Evolutionary conservation across 2,113 vertebrate genomes (phyloP).

Genomic region (Uria lomvia): DNA sequence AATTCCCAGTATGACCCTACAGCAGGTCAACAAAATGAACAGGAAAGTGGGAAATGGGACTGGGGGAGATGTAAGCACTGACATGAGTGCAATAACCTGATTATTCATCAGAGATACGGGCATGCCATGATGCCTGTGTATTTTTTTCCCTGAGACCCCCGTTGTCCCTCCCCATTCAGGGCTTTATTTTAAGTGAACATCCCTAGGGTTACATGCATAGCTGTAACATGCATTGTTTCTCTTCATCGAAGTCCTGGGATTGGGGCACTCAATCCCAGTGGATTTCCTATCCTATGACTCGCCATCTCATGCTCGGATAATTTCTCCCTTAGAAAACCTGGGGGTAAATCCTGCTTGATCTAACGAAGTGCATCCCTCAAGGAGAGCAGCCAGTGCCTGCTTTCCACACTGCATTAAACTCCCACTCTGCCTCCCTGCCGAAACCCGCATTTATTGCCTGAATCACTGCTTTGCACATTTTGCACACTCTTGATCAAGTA

Average conservation of each 20-base stretch:
- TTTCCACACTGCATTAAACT: background rate
- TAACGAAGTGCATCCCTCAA: accelerated
- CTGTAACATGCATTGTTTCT: too few species aligned
- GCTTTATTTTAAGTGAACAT: background rate
- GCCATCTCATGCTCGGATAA: accelerated
- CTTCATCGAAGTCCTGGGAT: background rate
- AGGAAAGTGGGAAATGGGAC: background rate
- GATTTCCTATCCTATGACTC: background rate
- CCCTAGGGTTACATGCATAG: accelerated
- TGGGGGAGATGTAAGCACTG: background rate
- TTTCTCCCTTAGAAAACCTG: background rate
- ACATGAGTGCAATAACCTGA: background rate
- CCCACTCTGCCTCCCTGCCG: background rate
- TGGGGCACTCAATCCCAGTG: background rate
- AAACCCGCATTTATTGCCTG: background rate
- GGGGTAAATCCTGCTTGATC: background rate
- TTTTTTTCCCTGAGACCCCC: background rate
- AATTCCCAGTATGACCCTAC: background rate
- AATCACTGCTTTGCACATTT: background rate
- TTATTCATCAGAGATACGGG: background rate
- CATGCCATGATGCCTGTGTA: accelerated
- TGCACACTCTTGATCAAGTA: background rate
- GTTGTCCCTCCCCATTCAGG: background rate
- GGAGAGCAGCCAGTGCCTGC: background rate
- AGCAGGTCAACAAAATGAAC: background rate